Evolutionary conservation across 2,113 vertebrate genomes (phyloP).

Genomic region (Pleuronectes platessa): DNA sequence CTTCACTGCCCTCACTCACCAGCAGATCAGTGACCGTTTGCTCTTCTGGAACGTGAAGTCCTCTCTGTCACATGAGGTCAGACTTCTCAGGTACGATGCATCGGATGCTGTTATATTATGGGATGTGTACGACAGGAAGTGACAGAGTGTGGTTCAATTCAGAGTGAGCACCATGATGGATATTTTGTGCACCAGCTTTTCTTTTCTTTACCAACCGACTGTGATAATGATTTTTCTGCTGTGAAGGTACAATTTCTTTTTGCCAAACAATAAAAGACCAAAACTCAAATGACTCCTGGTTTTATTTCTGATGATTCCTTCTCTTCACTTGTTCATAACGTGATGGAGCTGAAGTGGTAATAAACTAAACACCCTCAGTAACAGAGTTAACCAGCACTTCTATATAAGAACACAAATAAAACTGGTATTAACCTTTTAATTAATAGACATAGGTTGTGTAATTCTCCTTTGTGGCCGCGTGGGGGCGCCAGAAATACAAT

Average conservation of each 20-base stretch:
- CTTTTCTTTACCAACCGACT: slow-evolving; percentile 59
- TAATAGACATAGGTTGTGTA: background rate
- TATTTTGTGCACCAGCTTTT: slow-evolving; percentile 51
- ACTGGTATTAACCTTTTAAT: no score
- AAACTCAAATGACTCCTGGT: slow-evolving; percentile 8
- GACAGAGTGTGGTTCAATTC: background rate
- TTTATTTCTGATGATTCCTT: slow-evolving; percentile 22
- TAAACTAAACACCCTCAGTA: no score
- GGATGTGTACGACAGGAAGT: no score
- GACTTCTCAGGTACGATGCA: background rate
- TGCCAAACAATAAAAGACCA: slow-evolving; percentile 66
- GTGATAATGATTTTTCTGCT: slow-evolving; percentile 59
- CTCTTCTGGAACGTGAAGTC: no score
- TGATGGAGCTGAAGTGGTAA: background rate
- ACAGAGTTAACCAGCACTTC: no score
- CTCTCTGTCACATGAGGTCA: background rate
- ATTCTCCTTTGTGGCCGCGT: slow-evolving; percentile 26
- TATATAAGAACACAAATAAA: no score
- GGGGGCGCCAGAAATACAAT: slow-evolving; percentile 39
- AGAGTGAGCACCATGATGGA: background rate
- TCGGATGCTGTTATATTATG: no score
- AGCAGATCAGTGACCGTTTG: no score
- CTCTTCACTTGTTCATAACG: background rate
- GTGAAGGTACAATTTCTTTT: slow-evolving; percentile 43
- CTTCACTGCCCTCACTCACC: no score